Conservation (phyloP, 2,888 invertebrate species). For the Pycnomerus fuliginosus region DNA sequence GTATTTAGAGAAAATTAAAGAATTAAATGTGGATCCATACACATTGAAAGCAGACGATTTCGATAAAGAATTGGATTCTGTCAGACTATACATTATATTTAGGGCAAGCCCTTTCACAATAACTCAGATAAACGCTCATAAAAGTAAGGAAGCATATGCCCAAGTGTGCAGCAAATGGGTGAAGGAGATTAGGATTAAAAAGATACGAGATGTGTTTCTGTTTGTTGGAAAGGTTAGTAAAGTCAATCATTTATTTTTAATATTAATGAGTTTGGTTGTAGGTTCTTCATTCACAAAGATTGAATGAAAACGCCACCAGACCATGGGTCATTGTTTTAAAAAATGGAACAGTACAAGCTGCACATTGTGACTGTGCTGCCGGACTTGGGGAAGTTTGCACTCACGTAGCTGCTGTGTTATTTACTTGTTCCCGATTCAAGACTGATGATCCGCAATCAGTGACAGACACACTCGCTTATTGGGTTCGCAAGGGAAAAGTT, state of each 20-base stretch:
- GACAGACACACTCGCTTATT: background rate
- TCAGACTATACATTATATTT: background rate
- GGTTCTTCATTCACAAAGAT: background rate
- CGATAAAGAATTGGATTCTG: too few relatives aligned
- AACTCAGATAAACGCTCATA: background rate
- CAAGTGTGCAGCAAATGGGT: background rate
- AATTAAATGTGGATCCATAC: too few relatives aligned
- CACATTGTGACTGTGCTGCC: background rate
- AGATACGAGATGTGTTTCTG: background rate
- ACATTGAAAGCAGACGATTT: too few relatives aligned
- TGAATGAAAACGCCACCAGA: background rate
- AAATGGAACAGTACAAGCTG: background rate
- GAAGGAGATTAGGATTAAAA: background rate
- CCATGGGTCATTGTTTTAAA: background rate
- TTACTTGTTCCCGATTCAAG: background rate
- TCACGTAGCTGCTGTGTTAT: background rate
- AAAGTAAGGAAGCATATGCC: background rate
- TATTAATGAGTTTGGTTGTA: too few relatives aligned
- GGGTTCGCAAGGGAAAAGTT: too few relatives aligned
- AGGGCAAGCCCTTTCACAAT: background rate
- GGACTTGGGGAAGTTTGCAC: background rate
- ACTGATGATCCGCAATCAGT: background rate
- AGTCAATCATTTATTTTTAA: too few relatives aligned
- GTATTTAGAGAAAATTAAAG: too few relatives aligned
- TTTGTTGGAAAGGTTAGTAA: background rate